Conservation (phyloP, 30 jellyfish, hydroid and myxozoan genomes). For the Pseudorhiza aurosa region DNA sequence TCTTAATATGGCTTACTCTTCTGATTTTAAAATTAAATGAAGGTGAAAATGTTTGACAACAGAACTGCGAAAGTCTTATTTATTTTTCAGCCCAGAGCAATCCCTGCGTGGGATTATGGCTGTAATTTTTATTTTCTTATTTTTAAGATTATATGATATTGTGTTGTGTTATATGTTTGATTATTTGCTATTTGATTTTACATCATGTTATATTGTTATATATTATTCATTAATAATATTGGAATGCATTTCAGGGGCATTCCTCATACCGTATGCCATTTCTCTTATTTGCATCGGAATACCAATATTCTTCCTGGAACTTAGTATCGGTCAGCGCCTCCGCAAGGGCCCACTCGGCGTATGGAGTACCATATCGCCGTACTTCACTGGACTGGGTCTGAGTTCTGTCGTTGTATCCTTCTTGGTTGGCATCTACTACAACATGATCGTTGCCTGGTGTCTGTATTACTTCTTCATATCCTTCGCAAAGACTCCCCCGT, state of each 20-base stretch:
- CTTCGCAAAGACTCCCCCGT: conserved; percentile 79
- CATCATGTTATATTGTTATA: too few relatives aligned
- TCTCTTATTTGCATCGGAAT: conserved; percentile 83
- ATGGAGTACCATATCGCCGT: conserved; percentile 82
- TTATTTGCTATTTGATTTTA: too few relatives aligned
- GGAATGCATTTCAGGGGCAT: conserved; percentile 93
- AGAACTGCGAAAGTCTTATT: too few relatives aligned
- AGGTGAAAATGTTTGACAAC: too few relatives aligned
- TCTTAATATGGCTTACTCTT: too few relatives aligned
- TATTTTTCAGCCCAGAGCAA: too few relatives aligned
- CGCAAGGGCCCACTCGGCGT: conserved; percentile 96
- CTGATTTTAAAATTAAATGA: too few relatives aligned
- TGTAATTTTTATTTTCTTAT: too few relatives aligned
- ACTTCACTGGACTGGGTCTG: conserved; percentile 87
- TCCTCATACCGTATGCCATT: conserved; percentile 88
- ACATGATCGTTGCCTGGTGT: conserved; percentile 95
- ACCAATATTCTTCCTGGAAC: conserved; percentile 90
- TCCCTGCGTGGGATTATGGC: too few relatives aligned
- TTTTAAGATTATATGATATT: too few relatives aligned
- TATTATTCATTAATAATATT: too few relatives aligned
- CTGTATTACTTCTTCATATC: conserved; percentile 88
- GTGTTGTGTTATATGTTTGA: too few relatives aligned
- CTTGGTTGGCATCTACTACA: conserved; percentile 90
- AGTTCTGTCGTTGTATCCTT: conserved; percentile 89
- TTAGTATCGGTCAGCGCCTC: conserved; percentile 95